Percentiles rank a stretch among this genome's conserved stretches.
phyloP scores from a whole-genome alignment of 2,888 invertebrate genomes.

The Seladonia tumulorum region DNA sequence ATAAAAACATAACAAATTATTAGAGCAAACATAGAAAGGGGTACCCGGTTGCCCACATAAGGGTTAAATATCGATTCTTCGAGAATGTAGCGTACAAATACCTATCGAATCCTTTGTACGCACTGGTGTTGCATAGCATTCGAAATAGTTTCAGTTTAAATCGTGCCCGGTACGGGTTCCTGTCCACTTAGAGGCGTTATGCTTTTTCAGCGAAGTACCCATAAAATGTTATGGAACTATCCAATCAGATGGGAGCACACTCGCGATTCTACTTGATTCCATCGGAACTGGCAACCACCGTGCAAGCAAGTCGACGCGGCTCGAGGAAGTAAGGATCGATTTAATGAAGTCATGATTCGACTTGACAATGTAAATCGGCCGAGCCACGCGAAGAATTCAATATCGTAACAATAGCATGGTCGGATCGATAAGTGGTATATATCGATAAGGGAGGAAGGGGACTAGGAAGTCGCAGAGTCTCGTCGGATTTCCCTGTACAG shows the following conservation, averaged over 20 bases:
- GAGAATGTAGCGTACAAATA: too few species aligned
- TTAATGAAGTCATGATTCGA: slow-evolving; percentile 20
- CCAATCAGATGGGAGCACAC: not conserved
- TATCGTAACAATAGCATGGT: slow-evolving; percentile 60
- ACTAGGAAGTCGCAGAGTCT: slow-evolving; percentile 61
- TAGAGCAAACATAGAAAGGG: too few species aligned
- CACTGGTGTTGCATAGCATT: not conserved
- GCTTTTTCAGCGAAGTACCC: not conserved
- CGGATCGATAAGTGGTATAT: slow-evolving; percentile 62
- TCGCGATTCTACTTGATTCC: not conserved
- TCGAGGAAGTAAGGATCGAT: slow-evolving; percentile 17
- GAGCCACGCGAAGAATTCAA: slow-evolving; percentile 57
- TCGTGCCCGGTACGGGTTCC: not conserved
- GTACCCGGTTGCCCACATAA: too few species aligned
- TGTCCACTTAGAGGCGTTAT: not conserved
- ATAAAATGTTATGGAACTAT: not conserved
- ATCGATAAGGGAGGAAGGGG: slow-evolving; percentile 19
- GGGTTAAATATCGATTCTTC: too few species aligned
- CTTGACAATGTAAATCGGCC: slow-evolving; percentile 36
- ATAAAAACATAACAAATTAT: too few species aligned
- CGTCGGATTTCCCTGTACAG: slow-evolving; percentile 66
- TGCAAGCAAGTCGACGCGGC: not conserved
- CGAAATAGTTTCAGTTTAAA: not conserved
- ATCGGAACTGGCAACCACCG: not conserved
- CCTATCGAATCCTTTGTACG: too few species aligned